Base-by-base conservation (phyloP, 1,140 invertebrate genomes). In the Temnothorax nylanderi region DNA sequence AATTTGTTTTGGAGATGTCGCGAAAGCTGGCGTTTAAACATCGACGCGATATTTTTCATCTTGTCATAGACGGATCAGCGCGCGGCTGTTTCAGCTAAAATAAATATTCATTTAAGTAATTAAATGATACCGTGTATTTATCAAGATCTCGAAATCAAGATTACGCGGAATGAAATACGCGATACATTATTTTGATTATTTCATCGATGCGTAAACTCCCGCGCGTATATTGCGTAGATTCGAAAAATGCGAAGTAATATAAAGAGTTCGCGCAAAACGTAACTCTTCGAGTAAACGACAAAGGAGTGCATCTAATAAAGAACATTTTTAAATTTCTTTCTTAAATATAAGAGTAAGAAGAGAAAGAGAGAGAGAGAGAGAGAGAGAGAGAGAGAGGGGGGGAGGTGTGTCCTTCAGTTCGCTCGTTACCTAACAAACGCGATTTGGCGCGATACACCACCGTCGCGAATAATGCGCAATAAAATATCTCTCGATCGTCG, bases 401-500 rank as follows among this genome's bases (percentile, higher is more conserved):
- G 49, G 11, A 8, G 37, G 34, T 18, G 26, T 58, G 3, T 8
- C 56, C 56, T 80, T 49, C 13, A 5, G 16, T 13, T 34, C 26
- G 60, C 11, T 84, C 69, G 41, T 75, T 84, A 84, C 8, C 69
- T 37, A 26, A 16, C 7, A 34, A 71, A 76, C n/a, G 32, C n/a
- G 21, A 72, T 72, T 82, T 44, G 8, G 32, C 67, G 49, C 51
- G 62, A 76, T 71, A 32, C 10, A 65, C 37, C 11, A 7, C 44
- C 41, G 26, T 26, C 51, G 47, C 41, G 74, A 56, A 85, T 44
- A 49, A 69, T 69, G 69, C 37, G 56, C 49, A 69, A 89, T 89
- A 89, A 90, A 85, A 60, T 76, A 26, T 44, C 65, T 44, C 65
- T 88, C 60, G 72, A 64, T 32, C 56, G 60, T 69, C 81, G 75